phyloP scores from a whole-genome alignment of 2,797 vertebrate species.

The Hemibagrus guttatus region DNA sequence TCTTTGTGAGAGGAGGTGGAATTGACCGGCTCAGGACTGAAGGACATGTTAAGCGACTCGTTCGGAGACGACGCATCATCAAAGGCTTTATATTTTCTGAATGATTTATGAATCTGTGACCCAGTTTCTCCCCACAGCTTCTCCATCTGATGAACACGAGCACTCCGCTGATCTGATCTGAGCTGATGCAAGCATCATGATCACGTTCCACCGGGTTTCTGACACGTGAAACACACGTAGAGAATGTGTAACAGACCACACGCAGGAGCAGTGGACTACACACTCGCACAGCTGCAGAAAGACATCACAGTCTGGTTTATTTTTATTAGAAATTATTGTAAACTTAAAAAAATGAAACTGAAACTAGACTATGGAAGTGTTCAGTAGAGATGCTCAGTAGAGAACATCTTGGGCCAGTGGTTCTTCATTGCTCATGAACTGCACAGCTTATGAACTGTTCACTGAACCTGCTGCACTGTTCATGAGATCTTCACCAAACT shows the following conservation, averaged over 20 bases:
- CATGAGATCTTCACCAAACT: neutral
- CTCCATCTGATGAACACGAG: neutral
- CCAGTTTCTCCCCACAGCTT: neutral
- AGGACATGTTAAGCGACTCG: neutral
- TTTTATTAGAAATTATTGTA: neutral
- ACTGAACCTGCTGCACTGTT: neutral
- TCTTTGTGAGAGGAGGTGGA: neutral
- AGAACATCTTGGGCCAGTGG: too few species aligned
- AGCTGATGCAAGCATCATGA: neutral
- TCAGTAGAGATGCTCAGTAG: too few species aligned
- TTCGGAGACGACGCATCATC: neutral
- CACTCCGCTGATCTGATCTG: neutral
- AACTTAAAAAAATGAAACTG: neutral
- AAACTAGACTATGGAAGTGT: too few species aligned
- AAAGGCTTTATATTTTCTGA: neutral
- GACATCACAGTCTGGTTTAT: neutral
- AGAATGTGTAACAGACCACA: neutral
- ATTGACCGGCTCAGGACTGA: neutral
- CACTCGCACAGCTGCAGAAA: neutral
- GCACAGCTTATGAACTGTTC: neutral
- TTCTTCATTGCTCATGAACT: too few species aligned
- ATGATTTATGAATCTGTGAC: conserved; percentile 14
- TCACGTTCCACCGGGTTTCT: neutral
- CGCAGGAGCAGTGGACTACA: neutral
- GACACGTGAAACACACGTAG: neutral